phyloP scores from a whole-genome alignment of 1,140 invertebrate species.

The Drosophila sucinea region DNA sequence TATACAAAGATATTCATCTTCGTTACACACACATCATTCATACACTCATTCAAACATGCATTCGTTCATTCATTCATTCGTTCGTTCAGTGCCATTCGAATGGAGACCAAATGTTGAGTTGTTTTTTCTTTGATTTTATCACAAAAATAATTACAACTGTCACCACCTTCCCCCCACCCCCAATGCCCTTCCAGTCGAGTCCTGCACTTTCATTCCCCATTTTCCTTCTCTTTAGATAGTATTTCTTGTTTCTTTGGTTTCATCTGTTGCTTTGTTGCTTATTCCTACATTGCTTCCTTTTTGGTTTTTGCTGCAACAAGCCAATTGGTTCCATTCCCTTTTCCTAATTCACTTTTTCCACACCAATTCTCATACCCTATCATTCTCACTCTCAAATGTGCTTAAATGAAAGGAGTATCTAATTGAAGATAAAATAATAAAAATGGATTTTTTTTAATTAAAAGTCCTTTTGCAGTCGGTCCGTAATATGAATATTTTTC shows the following conservation, averaged over 20 bases:
- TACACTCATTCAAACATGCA: neutral
- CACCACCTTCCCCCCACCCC: neutral
- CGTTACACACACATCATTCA: neutral
- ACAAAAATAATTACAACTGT: constrained; percentile 79
- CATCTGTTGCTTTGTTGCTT: constrained; percentile 24
- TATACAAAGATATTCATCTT: constrained; percentile 31
- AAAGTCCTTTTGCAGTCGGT: too few species aligned
- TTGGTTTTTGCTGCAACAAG: constrained; percentile 44
- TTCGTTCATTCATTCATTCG: neutral
- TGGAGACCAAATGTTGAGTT: constrained; percentile 71
- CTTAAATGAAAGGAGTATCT: neutral
- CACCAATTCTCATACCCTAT: neutral
- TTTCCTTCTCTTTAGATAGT: neutral
- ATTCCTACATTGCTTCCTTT: constrained; percentile 64
- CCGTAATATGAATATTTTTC: too few species aligned
- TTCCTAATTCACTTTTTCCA: constrained; percentile 2
- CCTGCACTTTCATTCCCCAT: neutral
- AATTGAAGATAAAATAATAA: neutral
- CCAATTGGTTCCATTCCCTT: constrained; percentile 53
- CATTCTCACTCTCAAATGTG: constrained; percentile 21
- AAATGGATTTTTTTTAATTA: neutral
- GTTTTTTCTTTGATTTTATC: constrained; percentile 57
- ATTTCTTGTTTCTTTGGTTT: neutral
- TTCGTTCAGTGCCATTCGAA: constrained; percentile 63
- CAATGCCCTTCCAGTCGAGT: neutral